These are phyloP conservation scores for Endotricha flammealis DNA, from an alignment of 2,888 invertebrate species.

Conservation along the genomic window DNA sequence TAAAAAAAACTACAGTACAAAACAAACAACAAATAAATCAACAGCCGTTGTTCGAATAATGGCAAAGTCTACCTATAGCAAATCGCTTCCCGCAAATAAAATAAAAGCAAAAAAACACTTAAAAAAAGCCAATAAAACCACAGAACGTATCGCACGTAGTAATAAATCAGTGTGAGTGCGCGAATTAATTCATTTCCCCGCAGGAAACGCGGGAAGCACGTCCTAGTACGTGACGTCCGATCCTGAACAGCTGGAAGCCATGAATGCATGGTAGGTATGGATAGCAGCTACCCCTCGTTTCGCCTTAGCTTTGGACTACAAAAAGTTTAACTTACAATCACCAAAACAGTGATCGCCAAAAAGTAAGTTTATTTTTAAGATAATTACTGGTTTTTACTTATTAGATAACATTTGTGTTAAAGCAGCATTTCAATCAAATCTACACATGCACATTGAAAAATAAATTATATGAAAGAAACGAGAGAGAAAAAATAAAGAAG, in stretches of 20 bases:
- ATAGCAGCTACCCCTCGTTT: neutral
- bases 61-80: slow-evolving; percentile 2
- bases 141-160: slow-evolving; percentile 39
- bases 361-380: too few species aligned
- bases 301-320: too few species aligned
- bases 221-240: slow-evolving; percentile 33
- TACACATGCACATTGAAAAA: too few species aligned
- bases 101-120: slow-evolving; percentile 20
- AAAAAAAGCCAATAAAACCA: slow-evolving; percentile 32
- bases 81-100: slow-evolving; percentile 19
- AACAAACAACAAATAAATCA: slow-evolving; percentile 8
- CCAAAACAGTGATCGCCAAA: too few species aligned
- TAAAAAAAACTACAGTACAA: slow-evolving; percentile 18
- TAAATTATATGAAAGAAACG: too few species aligned
- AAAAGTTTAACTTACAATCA: too few species aligned
- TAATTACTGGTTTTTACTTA: too few species aligned
- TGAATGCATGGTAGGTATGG: slow-evolving; percentile 18
- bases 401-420: too few species aligned
- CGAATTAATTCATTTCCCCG: slow-evolving; percentile 57
- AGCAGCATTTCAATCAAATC: too few species aligned
- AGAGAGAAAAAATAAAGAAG: too few species aligned
- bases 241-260: slow-evolving; percentile 23
- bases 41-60: neutral
- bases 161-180: slow-evolving; percentile 47
- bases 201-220: slow-evolving; percentile 27